Base-by-base conservation (phyloP, 2,888 invertebrate genomes). In the Oscheius sp. region DNA sequence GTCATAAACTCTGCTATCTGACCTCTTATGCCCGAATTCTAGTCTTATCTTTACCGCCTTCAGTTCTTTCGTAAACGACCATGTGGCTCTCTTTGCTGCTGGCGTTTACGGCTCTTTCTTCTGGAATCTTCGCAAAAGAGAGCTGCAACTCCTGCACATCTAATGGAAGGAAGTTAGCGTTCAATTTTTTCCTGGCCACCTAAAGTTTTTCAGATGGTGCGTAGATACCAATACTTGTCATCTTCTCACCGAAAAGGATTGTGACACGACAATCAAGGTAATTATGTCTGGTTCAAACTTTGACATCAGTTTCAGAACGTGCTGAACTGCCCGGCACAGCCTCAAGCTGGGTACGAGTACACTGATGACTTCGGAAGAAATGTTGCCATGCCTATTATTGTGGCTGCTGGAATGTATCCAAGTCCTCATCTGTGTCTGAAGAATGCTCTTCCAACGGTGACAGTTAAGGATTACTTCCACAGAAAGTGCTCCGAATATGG, bases 131-230 rank as follows among this genome's bases (percentile, higher is more conserved):
- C 21, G 35, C 35, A 21, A n/a, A 71, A 71, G 35, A 72, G 74
- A 66, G 62, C 73, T 57, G 74, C 60, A 10, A 71, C 65, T 70
- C 65, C 59, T 58, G 68, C 73, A 47, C 72, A 74, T 13, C 77
- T 77, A 62, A 53, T 68, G 74, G 3, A 21, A n/a, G 10, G 29
- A 42, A 42, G 42, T 42, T 3, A 42, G 42, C 21, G 21, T 21
- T 21, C 21, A 21, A 21, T 21, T 21, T 21, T 21, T 42, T 7
- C 42, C 42, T 3, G 42, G 42, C 7, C 21, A 21, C 21, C 21
- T 21, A 21, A 21, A 21, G 21, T 10, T 21, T 57, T 57, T 57
- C 57, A 57, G 57, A 10, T 57, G 29, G n/a, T 57, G 57, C 29
- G 57, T 57, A 29, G 57, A 57, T 2, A 21, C 57, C 2, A 29